Base-by-base conservation (phyloP, 2,888 invertebrate genomes). In the Resseliella maxima region DNA sequence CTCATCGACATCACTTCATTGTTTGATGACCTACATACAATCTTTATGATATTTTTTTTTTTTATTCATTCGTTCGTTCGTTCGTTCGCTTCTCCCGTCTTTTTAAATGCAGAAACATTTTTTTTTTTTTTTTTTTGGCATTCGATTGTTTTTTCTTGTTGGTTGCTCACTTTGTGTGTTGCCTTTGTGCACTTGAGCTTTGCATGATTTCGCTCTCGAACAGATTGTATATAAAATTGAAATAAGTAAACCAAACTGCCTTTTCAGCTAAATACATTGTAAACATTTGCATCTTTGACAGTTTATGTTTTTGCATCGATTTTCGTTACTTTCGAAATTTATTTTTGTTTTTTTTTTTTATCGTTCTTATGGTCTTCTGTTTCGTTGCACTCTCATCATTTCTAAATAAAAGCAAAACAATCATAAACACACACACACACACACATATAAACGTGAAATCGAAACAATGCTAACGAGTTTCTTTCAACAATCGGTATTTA, bases 1-100 rank as follows among this genome's bases (percentile, higher is more conserved):
- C 31, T 72, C 72, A 72, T 72, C 72, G 72, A 72, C 72, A 72
- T 72, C 72, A 72, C 72, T 72, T 72, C 72, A 72, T 72, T 72
- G 72, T 72, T 72, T 72, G 72, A 72, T 72, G 72, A 72, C 72
- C 72, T 72, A 72, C 72, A 31, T 72, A 72, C 72, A 31, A 72
- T 59, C 24, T n/a, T 50, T 50, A n/a, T n/a, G n/a, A n/a, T 18
- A 41, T 12, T 41, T 50, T 50, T 50, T 50, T 50, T 50, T 18
- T n/a, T n/a, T n/a, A n/a, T n/a, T n/a, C n/a, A n/a, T n/a, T n/a
- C n/a, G n/a, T n/a, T n/a, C n/a, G n/a, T n/a, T n/a, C n/a, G n/a
- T n/a, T n/a, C n/a, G n/a, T n/a, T n/a, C n/a, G n/a, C n/a, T n/a
- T 50, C 46, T 8, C 31, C 31, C 59, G 59, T 59, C 59, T 59